Conservation (phyloP, 2,113 vertebrate species). For the Centropus bengalensis region DNA sequence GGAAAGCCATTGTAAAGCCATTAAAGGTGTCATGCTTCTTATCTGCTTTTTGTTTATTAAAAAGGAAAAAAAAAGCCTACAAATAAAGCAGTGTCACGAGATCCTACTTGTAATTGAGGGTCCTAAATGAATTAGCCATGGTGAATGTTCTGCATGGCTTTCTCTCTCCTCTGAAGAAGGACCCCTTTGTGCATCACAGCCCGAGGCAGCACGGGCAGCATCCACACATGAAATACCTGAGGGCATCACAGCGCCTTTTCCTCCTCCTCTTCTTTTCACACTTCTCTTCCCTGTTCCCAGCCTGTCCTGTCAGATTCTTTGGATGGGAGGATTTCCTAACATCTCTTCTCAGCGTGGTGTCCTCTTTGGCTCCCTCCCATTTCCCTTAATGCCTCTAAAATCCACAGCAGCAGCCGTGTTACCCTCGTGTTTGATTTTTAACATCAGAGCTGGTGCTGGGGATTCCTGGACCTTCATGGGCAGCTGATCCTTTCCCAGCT, state of each 20-base stretch:
- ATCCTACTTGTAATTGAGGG: conserved; percentile 44
- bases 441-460: rapidly evolving
- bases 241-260: conserved; percentile 14
- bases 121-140: conserved; percentile 62
- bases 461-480: background rate
- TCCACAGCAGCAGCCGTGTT: rapidly evolving
- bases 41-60: conserved; percentile 23
- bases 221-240: conserved; percentile 44
- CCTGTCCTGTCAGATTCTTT: background rate
- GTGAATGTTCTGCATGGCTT: conserved; percentile 57
- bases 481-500: background rate
- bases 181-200: conserved; percentile 45
- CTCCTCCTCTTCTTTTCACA: background rate
- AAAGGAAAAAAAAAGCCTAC: background rate
- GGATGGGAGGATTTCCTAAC: background rate
- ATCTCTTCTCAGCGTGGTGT: background rate
- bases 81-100: conserved; percentile 64
- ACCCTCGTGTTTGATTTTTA: rapidly evolving
- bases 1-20: background rate
- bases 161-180: conserved; percentile 36
- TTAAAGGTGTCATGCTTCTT: conserved; percentile 33
- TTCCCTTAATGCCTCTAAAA: background rate
- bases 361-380: background rate
- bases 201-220: background rate
- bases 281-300: background rate